Percentiles rank a stretch among this genome's conserved stretches.
Conservation (phyloP, 2,888 invertebrate species). For the Epirrhoe tristata region DNA sequence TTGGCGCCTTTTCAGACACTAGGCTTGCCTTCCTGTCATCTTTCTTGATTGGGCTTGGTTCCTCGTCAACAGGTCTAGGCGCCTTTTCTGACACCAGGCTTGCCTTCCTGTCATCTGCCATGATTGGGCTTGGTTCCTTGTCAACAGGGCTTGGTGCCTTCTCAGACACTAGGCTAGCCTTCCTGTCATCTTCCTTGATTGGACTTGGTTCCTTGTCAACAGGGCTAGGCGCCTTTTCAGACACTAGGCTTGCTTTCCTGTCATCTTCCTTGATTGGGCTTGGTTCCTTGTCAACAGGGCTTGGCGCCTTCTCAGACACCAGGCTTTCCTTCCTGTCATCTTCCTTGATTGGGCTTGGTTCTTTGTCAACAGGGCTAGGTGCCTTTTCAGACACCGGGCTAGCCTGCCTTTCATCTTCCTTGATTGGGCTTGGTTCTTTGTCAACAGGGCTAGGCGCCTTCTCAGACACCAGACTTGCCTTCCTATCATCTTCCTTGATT, state of each 20-base stretch:
- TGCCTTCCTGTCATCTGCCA: conserved; percentile 12
- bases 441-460: too few species aligned
- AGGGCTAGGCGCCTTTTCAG: conserved; percentile 20
- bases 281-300: conserved; percentile 20
- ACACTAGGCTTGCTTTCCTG: background rate
- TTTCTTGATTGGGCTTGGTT: conserved; percentile 28
- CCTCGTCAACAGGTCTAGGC: conserved; percentile 26
- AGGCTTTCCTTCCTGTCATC: too few species aligned
- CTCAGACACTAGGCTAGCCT: conserved; percentile 25
- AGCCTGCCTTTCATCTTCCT: too few species aligned
- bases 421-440: too few species aligned
- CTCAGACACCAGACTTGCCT: background rate
- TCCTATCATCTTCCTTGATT: background rate
- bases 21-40: conserved; percentile 11
- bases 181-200: conserved; percentile 1
- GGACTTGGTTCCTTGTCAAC: conserved; percentile 20
- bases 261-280: conserved; percentile 3
- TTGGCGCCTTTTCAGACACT: conserved; percentile 26
- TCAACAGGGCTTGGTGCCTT: conserved; percentile 16
- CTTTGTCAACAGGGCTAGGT: too few species aligned
- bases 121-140: conserved; percentile 28
- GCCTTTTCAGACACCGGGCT: too few species aligned
- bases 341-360: too few species aligned
- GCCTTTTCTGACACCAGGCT: conserved; percentile 7
- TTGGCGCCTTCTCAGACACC: conserved; percentile 16